phyloP scores from a whole-genome alignment of 2,113 vertebrate genomes.

The Gymnorhina tibicen region DNA sequence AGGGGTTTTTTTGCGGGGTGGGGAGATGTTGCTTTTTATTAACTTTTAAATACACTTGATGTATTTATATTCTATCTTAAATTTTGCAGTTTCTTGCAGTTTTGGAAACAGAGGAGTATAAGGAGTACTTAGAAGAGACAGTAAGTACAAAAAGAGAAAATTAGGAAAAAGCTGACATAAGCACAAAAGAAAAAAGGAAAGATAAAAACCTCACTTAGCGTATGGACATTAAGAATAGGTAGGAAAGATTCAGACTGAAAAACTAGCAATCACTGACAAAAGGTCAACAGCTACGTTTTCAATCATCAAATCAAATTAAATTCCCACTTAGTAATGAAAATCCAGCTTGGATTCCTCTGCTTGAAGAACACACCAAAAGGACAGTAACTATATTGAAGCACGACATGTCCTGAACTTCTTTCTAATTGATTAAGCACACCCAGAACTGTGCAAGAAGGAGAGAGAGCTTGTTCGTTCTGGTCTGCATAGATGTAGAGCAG shows the following conservation, averaged over 20 bases:
- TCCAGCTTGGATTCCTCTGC: neutral
- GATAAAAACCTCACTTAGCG: neutral
- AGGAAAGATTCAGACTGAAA: neutral
- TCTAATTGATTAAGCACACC: neutral
- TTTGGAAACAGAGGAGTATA: neutral
- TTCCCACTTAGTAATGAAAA: neutral
- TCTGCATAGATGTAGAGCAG: neutral
- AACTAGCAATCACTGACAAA: neutral
- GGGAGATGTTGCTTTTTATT: neutral
- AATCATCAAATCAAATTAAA: neutral
- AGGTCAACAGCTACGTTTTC: neutral
- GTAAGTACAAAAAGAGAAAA: neutral
- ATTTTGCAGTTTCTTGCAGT: neutral
- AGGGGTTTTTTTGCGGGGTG: rapidly evolving
- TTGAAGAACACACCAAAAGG: neutral
- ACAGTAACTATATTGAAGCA: neutral
- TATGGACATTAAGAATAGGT: neutral
- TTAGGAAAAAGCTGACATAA: neutral
- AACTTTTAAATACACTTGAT: neutral
- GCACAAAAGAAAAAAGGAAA: neutral
- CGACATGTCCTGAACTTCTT: neutral
- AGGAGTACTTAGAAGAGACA: neutral
- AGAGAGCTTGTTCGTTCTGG: neutral
- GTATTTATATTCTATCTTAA: neutral
- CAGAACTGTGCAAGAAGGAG: neutral